A percentile compares a stretch with the other conserved stretches of the same genome.
Evolutionary conservation across 2,888 invertebrate species (phyloP).

Genomic region (Brenthis ino): DNA sequence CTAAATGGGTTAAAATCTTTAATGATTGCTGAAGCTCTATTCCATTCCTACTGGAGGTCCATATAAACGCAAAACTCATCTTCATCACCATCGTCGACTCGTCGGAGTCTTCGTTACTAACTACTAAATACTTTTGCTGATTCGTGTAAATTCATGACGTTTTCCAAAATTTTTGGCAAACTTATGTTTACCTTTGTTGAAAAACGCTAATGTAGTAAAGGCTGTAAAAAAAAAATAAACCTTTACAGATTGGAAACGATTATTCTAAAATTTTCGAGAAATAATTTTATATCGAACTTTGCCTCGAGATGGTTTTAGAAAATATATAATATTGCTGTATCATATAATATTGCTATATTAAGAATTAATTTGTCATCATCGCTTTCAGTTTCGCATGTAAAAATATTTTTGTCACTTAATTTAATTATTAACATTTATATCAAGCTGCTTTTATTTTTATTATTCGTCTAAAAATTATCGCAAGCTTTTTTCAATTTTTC

Average conservation of each 20-base stretch:
- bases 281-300: background rate
- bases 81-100: conserved; percentile 4
- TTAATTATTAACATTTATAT: background rate
- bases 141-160: background rate
- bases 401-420: background rate
- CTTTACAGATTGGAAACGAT: too few relatives aligned
- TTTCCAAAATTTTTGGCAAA: conserved; percentile 6
- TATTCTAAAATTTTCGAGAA: background rate
- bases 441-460: background rate
- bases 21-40: background rate
- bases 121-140: conserved; percentile 17
- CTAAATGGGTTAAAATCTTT: background rate
- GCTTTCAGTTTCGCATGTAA: conserved; percentile 1
- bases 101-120: conserved; percentile 6
- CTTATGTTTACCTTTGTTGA: conserved; percentile 6
- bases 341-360: conserved; percentile 3
- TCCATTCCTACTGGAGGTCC: background rate
- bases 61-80: conserved; percentile 14
- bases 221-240: background rate
- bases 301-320: background rate
- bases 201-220: background rate
- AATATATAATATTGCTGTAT: background rate
- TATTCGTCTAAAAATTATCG: background rate
- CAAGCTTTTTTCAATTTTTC: too few relatives aligned
- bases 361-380: background rate